Conservation (phyloP, 2,888 invertebrate species). For the Proisotoma minuta region DNA sequence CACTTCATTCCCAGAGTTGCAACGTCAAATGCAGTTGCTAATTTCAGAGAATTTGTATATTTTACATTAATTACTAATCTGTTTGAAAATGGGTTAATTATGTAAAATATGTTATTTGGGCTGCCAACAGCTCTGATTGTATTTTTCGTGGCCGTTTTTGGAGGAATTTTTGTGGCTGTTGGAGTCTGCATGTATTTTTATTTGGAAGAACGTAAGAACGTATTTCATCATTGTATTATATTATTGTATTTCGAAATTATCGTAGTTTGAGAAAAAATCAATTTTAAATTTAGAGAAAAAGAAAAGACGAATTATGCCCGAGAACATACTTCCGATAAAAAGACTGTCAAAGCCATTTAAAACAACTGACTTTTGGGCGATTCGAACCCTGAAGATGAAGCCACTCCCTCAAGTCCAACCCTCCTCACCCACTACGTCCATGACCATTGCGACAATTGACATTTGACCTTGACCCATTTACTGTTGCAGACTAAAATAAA, state of each 20-base stretch:
- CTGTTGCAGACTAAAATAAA: too few species aligned
- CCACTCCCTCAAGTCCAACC: neutral
- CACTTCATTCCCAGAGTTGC: too few species aligned
- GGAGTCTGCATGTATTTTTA: slow-evolving; percentile 33
- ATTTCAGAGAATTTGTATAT: too few species aligned
- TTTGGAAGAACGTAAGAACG: slow-evolving; percentile 25
- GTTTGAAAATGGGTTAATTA: neutral
- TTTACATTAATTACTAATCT: neutral
- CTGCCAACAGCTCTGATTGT: slow-evolving; percentile 29
- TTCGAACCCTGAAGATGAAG: neutral
- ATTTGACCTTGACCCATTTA: too few species aligned
- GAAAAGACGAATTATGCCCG: slow-evolving; percentile 21
- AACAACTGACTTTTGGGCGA: slow-evolving; percentile 25
- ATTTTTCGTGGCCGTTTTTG: slow-evolving; percentile 26
- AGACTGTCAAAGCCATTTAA: slow-evolving; percentile 19
- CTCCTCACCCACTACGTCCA: neutral
- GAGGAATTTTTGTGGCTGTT: slow-evolving; percentile 31
- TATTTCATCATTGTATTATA: too few species aligned
- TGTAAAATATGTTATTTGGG: neutral
- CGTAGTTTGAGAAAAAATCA: neutral
- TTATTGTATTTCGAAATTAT: slow-evolving; percentile 1
- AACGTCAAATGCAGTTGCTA: too few species aligned
- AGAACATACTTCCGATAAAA: neutral
- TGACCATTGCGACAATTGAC: too few species aligned
- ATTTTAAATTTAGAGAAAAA: neutral